phyloP scores from a whole-genome alignment of 2,797 vertebrate genomes.

The Calcarius lapponicus region DNA sequence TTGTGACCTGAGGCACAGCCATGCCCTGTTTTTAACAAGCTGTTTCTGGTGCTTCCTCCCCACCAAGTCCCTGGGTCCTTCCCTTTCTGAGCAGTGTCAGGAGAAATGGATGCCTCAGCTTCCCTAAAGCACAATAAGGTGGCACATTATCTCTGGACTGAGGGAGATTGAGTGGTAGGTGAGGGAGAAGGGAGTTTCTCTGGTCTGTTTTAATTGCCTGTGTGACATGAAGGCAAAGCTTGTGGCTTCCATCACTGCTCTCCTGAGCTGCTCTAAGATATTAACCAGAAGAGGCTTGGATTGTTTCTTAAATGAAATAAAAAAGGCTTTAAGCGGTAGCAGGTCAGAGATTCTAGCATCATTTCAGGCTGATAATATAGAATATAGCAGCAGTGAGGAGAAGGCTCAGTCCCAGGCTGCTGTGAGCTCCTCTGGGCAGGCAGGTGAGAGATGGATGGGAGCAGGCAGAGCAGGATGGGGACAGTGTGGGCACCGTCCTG shows the following conservation, averaged over 20 bases:
- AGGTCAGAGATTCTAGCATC: neutral
- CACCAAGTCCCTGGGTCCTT: neutral
- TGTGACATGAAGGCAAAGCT: neutral
- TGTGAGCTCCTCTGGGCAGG: fast-evolving
- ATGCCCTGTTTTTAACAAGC: neutral
- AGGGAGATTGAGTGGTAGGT: neutral
- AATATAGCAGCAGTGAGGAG: neutral
- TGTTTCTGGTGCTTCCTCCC: neutral
- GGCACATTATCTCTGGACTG: neutral
- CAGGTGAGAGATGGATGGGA: neutral
- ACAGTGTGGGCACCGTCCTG: neutral
- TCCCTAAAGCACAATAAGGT: neutral
- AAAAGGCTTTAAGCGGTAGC: neutral
- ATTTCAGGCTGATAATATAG: neutral
- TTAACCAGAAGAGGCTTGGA: neutral
- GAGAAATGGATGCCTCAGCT: neutral
- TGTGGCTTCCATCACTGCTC: neutral
- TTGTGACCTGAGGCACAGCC: neutral
- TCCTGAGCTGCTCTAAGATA: neutral
- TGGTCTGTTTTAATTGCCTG: neutral
- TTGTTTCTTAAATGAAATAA: neutral
- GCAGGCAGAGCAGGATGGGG: neutral
- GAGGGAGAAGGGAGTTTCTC: neutral
- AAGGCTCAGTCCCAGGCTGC: neutral
- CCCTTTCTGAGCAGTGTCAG: neutral